These are phyloP conservation scores for Eupithecia tripunctaria DNA, from an alignment of 2,888 invertebrate genomes.

Conservation along the genomic window DNA sequence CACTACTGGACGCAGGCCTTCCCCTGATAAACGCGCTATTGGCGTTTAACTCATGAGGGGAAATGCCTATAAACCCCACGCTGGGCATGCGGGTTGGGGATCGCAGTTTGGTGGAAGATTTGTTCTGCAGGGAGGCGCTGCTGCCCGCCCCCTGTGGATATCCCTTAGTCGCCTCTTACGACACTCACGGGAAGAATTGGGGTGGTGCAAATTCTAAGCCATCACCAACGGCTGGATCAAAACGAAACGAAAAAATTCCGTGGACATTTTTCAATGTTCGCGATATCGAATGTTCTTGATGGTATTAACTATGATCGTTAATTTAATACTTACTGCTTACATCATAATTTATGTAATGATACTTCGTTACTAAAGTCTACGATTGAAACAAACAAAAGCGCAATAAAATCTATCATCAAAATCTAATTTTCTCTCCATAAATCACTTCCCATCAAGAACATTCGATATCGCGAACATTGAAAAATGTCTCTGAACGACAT, in stretches of 20 bases:
- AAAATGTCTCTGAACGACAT: constrained; percentile 62
- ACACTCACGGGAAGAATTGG: no score
- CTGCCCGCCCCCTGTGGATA: no score
- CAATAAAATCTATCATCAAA: constrained; percentile 24
- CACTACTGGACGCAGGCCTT: no score
- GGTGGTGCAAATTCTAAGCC: no score
- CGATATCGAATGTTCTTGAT: constrained; percentile 36
- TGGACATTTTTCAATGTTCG: constrained; percentile 61
- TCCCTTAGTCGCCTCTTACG: no score
- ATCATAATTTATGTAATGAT: background rate
- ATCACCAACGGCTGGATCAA: no score
- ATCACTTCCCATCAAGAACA: constrained; percentile 33
- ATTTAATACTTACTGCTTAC: background rate
- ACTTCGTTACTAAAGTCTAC: background rate
- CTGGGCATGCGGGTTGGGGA: no score
- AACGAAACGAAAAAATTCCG: constrained; percentile 72
- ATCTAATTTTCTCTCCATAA: constrained; percentile 33
- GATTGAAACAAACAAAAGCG: background rate
- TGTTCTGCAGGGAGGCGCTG: no score
- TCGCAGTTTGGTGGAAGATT: no score
- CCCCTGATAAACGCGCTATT: no score
- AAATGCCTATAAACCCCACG: no score
- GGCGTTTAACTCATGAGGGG: no score
- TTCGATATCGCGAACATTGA: constrained; percentile 52
- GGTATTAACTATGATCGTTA: background rate